Evolutionary conservation across 1,140 invertebrate genomes (phyloP).

Genomic region (Adelges cooleyi): DNA sequence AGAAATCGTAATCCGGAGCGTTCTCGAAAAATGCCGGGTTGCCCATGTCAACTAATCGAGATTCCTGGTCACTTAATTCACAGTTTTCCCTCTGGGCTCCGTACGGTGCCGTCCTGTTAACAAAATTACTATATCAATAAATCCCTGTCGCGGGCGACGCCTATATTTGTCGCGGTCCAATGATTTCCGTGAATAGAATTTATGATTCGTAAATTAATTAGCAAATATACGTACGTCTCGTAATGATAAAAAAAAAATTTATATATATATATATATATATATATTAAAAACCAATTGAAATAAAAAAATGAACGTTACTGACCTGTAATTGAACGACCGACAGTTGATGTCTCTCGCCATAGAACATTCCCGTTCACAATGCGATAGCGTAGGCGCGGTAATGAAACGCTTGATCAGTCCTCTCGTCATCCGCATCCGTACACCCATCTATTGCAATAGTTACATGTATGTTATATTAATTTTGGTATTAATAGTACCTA

Average conservation of each 20-base stretch:
- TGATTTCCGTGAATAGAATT: too few species aligned
- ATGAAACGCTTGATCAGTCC: slow-evolving; percentile 64
- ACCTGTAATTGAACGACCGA: slow-evolving; percentile 74
- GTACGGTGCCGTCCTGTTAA: slow-evolving; percentile 44
- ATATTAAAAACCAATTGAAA: too few species aligned
- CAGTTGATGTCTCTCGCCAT: slow-evolving; percentile 76
- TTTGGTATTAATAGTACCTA: too few species aligned
- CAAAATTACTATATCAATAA: slow-evolving; percentile 20
- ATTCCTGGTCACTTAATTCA: slow-evolving; percentile 75
- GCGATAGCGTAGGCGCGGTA: slow-evolving; percentile 55
- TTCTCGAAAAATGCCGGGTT: slow-evolving; percentile 74
- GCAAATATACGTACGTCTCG: too few species aligned
- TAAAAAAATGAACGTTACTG: too few species aligned
- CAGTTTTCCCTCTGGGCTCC: slow-evolving; percentile 70
- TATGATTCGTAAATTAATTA: too few species aligned
- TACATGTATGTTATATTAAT: too few species aligned
- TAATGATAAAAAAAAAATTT: too few species aligned
- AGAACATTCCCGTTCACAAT: slow-evolving; percentile 71
- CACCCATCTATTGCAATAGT: slow-evolving; percentile 48
- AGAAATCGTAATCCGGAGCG: slow-evolving; percentile 73
- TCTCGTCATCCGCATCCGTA: slow-evolving; percentile 59
- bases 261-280: too few species aligned
- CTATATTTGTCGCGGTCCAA: too few species aligned
- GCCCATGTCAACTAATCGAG: slow-evolving; percentile 66
- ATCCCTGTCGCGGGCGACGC: neutral